Conservation (phyloP, 2,888 invertebrate genomes). For the Drosophila greeni region DNA sequence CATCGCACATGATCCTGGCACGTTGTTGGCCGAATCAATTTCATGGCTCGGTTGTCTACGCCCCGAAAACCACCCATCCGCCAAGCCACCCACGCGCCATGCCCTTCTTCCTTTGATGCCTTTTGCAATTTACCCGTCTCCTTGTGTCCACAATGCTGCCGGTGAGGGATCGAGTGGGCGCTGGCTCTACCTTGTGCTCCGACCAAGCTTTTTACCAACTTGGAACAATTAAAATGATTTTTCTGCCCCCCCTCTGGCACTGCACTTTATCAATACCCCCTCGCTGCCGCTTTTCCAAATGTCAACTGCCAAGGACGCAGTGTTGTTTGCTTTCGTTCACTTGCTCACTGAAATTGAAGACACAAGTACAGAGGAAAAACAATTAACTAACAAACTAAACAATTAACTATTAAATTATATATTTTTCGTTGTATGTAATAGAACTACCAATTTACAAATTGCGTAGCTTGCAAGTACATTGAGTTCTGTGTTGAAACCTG, state of each 20-base stretch:
- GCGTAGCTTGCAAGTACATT: not conserved
- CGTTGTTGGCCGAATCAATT: slow-evolving; percentile 68
- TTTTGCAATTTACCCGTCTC: slow-evolving; percentile 39
- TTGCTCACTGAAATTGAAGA: slow-evolving; percentile 27
- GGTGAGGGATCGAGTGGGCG: slow-evolving; percentile 10
- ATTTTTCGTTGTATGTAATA: too few species aligned
- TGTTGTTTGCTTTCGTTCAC: slow-evolving; percentile 17
- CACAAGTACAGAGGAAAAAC: slow-evolving; percentile 3
- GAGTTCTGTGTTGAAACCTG: not conserved
- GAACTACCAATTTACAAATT: not conserved
- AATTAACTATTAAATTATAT: not conserved
- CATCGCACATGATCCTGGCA: slow-evolving; percentile 38
- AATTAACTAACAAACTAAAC: too few species aligned
- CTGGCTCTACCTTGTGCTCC: slow-evolving; percentile 19
- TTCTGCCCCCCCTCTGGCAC: slow-evolving; percentile 22
- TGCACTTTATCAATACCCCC: slow-evolving; percentile 34
- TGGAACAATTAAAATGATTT: slow-evolving; percentile 54
- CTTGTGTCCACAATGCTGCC: slow-evolving; percentile 48
- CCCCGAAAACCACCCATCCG: not conserved
- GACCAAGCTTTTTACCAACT: slow-evolving; percentile 38
- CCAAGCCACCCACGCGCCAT: not conserved
- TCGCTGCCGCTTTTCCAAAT: slow-evolving; percentile 47
- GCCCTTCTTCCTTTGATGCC: slow-evolving; percentile 19
- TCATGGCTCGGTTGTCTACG: slow-evolving; percentile 50
- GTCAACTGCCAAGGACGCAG: slow-evolving; percentile 59